Conservation (phyloP, 2,113 vertebrate species). For the Daboia siamensis region DNA sequence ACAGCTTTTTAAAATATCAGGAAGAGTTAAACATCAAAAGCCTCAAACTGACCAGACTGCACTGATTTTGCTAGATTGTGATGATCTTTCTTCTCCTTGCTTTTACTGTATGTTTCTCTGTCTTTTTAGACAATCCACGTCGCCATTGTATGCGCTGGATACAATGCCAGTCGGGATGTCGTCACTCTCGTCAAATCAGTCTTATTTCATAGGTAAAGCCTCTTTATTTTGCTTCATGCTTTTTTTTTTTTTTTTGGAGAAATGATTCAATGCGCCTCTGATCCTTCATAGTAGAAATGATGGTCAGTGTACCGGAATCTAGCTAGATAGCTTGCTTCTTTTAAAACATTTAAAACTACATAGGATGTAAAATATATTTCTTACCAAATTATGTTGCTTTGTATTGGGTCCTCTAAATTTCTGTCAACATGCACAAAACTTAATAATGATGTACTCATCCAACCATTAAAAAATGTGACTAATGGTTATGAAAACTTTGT, state of each 20-base stretch:
- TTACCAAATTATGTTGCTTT: not conserved
- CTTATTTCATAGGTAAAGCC: conserved; percentile 91
- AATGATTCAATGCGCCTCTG: not conserved
- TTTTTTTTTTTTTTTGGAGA: not conserved
- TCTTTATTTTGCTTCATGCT: not conserved
- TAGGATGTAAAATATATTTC: not conserved
- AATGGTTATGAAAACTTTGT: not conserved
- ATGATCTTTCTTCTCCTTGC: conserved; percentile 33
- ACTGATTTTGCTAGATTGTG: not conserved
- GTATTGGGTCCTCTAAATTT: not conserved
- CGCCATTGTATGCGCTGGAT: conserved; percentile 96
- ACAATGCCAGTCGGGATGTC: conserved; percentile 96
- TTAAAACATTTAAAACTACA: not conserved
- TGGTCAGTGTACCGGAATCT: conserved; percentile 8
- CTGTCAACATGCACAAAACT: not conserved
- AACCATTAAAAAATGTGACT: not conserved
- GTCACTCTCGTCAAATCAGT: conserved; percentile 98
- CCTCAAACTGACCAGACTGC: conserved; percentile 7
- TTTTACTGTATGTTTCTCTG: conserved; percentile 25
- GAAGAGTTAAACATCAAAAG: conserved; percentile 53
- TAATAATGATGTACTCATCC: not conserved
- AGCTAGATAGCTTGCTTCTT: not conserved
- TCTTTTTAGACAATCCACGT: conserved; percentile 91
- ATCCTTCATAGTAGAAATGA: not conserved
- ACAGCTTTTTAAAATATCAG: conserved; percentile 65